A percentile compares a stretch with the other conserved stretches of the same genome.
Conservation (phyloP, 2,797 vertebrate genomes). For the Polyboroides typus region DNA sequence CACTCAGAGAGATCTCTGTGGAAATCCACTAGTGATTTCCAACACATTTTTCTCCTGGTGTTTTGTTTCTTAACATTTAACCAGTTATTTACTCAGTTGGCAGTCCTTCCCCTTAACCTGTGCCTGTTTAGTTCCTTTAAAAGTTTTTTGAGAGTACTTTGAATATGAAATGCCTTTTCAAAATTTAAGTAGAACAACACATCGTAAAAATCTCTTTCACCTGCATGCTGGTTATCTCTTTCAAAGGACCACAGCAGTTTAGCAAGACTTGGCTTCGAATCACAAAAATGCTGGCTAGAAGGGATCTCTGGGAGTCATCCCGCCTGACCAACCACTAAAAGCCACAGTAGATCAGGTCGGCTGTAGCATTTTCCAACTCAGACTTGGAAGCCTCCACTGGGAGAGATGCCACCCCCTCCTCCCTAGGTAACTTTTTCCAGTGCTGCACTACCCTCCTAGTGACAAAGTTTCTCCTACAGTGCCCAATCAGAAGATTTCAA, state of each 20-base stretch:
- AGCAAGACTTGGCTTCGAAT: neutral
- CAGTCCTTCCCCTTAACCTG: neutral
- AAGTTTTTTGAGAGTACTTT: neutral
- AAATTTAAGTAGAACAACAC: neutral
- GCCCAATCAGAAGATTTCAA: neutral
- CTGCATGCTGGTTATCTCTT: neutral
- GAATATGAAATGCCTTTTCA: neutral
- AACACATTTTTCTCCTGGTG: neutral
- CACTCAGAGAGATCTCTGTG: neutral
- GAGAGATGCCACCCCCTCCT: neutral
- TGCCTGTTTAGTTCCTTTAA: neutral
- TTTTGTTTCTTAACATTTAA: neutral
- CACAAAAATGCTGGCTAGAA: neutral
- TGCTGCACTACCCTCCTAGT: neutral
- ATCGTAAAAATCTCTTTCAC: neutral
- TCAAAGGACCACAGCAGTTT: neutral
- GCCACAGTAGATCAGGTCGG: neutral
- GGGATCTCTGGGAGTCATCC: neutral
- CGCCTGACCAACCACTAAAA: neutral
- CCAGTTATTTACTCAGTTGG: neutral
- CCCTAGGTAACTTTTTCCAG: neutral
- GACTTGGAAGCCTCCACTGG: neutral
- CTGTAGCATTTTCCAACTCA: neutral
- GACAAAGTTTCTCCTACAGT: neutral
- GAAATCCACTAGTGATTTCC: neutral